Conservation (phyloP, 2,888 invertebrate species). For the Hyles lineata region DNA sequence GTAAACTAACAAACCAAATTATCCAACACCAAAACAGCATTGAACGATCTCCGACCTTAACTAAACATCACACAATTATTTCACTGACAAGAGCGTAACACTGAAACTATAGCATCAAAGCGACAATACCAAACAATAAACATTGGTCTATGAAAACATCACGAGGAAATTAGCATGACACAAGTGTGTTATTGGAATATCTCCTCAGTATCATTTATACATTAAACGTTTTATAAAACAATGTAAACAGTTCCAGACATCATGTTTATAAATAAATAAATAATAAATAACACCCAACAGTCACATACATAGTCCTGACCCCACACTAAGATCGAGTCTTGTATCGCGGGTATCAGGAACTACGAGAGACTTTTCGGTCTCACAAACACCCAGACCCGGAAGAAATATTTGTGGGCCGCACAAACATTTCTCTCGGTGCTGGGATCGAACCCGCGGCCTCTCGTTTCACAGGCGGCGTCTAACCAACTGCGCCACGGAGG, state of each 20-base stretch:
- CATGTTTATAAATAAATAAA: too few species aligned
- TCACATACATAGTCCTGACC: too few species aligned
- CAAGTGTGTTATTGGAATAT: conserved; percentile 26
- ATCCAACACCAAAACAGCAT: not conserved
- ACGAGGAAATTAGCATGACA: conserved; percentile 4
- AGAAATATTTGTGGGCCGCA: too few species aligned
- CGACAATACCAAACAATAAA: not conserved
- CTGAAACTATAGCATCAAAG: not conserved
- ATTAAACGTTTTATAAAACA: not conserved
- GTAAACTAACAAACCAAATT: not conserved
- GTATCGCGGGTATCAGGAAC: too few species aligned
- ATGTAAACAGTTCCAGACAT: conserved; percentile 10
- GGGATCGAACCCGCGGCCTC: too few species aligned
- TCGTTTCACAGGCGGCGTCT: too few species aligned
- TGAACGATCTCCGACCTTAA: not conserved
- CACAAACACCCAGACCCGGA: too few species aligned
- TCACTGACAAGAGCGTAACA: conserved; percentile 6
- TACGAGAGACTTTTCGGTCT: too few species aligned
- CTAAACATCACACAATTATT: not conserved
- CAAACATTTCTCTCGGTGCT: too few species aligned
- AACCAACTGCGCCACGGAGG: too few species aligned
- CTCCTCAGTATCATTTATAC: conserved; percentile 8
- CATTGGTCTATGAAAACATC: conserved; percentile 11
- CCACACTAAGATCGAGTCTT: too few species aligned
- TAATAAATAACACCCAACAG: too few species aligned